A percentile compares a stretch with the other conserved stretches of the same genome.
phyloP scores from a whole-genome alignment of 2,888 invertebrate species.

The Alentia gelatinosa region DNA sequence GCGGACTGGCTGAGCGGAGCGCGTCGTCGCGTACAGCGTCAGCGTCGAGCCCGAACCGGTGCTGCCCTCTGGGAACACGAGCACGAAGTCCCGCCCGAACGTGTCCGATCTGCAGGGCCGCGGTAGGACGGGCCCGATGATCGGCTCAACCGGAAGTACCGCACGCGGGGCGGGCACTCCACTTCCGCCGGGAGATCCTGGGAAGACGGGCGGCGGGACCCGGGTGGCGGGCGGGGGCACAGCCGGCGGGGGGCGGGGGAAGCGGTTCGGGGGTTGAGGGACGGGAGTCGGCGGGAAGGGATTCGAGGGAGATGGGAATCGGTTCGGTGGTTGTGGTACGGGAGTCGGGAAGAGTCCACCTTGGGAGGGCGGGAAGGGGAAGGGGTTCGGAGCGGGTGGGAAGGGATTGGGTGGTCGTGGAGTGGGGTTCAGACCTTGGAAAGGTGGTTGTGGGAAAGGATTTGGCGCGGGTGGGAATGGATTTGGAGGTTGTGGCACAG shows the following conservation, averaged over 20 bases:
- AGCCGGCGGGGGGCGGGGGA: background rate
- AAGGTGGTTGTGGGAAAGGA: background rate
- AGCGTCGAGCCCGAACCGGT: background rate
- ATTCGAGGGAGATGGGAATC: background rate
- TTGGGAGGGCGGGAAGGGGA: background rate
- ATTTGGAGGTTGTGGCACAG: background rate
- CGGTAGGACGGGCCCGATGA: background rate
- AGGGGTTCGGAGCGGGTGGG: background rate
- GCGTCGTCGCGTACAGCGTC: conserved; percentile 7
- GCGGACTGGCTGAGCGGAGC: background rate
- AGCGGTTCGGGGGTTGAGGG: background rate
- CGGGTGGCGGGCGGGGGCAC: background rate
- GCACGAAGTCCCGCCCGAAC: background rate
- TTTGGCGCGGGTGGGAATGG: background rate
- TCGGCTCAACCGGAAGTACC: background rate
- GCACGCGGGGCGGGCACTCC: background rate
- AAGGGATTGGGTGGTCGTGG: background rate
- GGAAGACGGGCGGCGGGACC: background rate
- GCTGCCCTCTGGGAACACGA: background rate
- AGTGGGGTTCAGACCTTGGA: too few species aligned
- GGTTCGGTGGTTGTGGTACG: background rate
- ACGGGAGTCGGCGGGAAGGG: background rate
- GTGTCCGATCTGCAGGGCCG: background rate
- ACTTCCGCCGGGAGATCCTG: too few species aligned
- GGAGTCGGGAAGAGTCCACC: background rate